Evolutionary conservation across 2,797 vertebrate species (phyloP), one percentile per base, ranked within the genome.

Genomic region (Hoplostethus atlanticus): DNA sequence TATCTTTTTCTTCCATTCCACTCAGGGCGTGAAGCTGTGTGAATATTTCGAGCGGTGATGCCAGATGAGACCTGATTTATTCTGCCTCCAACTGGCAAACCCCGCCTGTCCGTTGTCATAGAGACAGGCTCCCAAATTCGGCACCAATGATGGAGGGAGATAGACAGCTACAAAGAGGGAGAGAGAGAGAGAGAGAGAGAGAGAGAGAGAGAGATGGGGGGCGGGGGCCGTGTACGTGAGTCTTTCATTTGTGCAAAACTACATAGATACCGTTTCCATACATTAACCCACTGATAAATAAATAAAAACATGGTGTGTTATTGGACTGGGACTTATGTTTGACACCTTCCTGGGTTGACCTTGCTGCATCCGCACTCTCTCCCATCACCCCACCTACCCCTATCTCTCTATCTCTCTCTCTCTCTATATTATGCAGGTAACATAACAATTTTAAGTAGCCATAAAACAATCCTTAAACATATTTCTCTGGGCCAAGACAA

Each of bases 1-100:
- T 90, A 74, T 92, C 91, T 78, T 88, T 89, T 70, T 93, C 94
- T 65, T 94, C 93, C 95, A 95, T 95, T 92, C 86, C 86, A 86
- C 81, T 82, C 79, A 57, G 80, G 74, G 84, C 75, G 86, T 87
- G 86, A 86, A 79, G 85, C 84, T 15, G 78, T 68, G 87, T 77
- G 80, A 65, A 72, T 63, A 68, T 74, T 73, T 73, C 1, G 48
- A 86, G 76, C 80, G 6, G 61, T 54, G 90, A 88, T 90, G 85
- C 85, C 76, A 75, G 74, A 68, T 31, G 87, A 87, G 78, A 31
- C 60, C 71, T 38, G 84, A 84, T 1, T 10, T 64, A 72, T 78
- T 83, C 83, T 73, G 69, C 73, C 77, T 82, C 76, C 83, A 83
- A 83, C 75, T 57, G 78, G 79, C 84, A 92, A 83, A 91, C 91